These are phyloP conservation scores for Leptinotarsa lineolata DNA, from an alignment of 1,140 invertebrate species.

Conservation along the genomic window DNA sequence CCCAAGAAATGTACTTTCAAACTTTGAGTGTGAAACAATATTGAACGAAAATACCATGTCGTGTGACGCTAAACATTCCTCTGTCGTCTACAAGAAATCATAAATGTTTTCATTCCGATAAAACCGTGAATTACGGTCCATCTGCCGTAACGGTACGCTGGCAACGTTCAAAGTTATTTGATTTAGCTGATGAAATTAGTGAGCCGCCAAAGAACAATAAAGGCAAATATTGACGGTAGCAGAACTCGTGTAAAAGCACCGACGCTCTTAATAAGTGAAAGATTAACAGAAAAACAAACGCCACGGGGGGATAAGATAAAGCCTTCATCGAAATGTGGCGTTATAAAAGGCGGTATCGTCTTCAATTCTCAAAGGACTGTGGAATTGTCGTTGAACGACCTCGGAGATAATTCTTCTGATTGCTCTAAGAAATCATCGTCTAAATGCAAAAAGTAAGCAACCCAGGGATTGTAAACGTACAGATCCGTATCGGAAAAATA, in stretches of 20 bases:
- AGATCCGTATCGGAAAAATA: background rate
- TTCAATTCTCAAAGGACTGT: background rate
- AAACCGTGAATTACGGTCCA: background rate
- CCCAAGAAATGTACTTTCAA: no score
- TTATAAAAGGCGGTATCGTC: background rate
- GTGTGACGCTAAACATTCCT: no score
- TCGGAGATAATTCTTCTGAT: background rate
- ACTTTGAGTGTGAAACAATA: no score
- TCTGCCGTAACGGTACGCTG: background rate
- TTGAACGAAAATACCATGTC: no score
- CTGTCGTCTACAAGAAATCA: no score
- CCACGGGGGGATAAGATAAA: conserved; percentile 1
- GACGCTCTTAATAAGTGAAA: background rate
- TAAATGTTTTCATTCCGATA: no score
- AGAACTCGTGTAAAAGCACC: background rate
- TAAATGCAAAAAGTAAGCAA: background rate
- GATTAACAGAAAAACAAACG: conserved; percentile 3
- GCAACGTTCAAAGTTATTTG: background rate
- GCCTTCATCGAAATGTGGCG: conserved; percentile 1
- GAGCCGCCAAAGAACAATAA: conserved; percentile 5
- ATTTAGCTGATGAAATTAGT: background rate
- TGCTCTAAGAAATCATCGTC: background rate
- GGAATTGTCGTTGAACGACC: background rate
- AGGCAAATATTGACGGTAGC: conserved; percentile 1
- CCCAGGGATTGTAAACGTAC: background rate